Base-by-base conservation (phyloP, 2,113 vertebrate species). In the Micronisus gabar region DNA sequence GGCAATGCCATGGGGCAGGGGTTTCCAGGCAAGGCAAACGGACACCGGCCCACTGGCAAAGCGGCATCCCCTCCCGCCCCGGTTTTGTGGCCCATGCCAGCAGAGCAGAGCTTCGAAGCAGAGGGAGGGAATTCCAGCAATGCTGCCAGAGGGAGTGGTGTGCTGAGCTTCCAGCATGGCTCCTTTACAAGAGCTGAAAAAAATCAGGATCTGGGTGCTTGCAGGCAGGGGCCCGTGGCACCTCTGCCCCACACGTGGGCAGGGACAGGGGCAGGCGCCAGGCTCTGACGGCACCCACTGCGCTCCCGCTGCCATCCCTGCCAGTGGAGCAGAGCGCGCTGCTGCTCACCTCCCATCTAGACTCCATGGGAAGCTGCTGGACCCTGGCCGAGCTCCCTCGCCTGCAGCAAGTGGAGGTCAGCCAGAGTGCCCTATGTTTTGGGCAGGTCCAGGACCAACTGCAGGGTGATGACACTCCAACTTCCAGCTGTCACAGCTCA, bases 61-160 rank as follows among this genome's bases (percentile, higher is more conserved):
- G 34, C 4, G 0, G 3, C 30, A 43, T 15, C 12, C 22, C 13
- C 4, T 15, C 12, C 29, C 13, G 18, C 43, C 14, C 13, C 0
- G 0, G 6, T 32, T 41, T 7, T 7, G 0, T 10, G 18, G 45
- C 13, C 36, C 32, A 8, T 5, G 0, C 2, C n/a, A 36, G 40
- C 10, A 17, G 6, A 10, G 29, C 0, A 0, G 32, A 21, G 18
- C 25, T 9, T 0, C 0, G 21, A 36, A 13, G 2, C 5, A 1
- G n/a, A 34, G 10, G 48, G 17, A 53, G 29, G 68, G 22, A 72
- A 59, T 43, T 41, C 13, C 59, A 32, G 74, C 0, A 0, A 36
- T 6, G 30, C 62, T 56, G 21, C 38, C 0, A 0, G 23, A 62
- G 23, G 22, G 36, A 2, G 1, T 3, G 12, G 2, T 45, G 34